Percentiles rank a stretch among this genome's conserved stretches.
Evolutionary conservation across 2,797 vertebrate species (phyloP).

Genomic region (Vireo griseus): DNA sequence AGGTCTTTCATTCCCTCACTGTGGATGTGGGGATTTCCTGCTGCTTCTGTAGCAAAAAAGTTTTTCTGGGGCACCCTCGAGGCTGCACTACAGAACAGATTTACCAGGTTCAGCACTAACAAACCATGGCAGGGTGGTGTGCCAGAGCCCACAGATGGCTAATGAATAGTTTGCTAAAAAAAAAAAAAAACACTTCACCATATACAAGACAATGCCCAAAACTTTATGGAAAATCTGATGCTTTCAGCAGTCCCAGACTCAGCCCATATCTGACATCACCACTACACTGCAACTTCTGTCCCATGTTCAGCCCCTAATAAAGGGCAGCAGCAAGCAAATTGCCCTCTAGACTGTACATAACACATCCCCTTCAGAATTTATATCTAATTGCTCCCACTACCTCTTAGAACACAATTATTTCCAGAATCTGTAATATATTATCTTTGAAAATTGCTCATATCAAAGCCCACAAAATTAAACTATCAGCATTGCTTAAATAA

Average conservation of each 20-base stretch:
- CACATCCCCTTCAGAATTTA: neutral
- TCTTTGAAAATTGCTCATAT: neutral
- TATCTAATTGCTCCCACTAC: neutral
- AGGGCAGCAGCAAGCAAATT: neutral
- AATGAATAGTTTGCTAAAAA: neutral
- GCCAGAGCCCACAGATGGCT: neutral
- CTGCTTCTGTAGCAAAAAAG: neutral
- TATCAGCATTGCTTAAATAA: neutral
- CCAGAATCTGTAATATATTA: neutral
- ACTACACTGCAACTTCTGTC: neutral
- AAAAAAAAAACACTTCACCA: neutral
- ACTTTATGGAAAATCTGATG: neutral
- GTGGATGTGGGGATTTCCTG: neutral
- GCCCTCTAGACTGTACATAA: neutral
- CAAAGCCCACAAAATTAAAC: neutral
- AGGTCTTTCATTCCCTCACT: neutral
- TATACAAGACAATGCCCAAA: neutral
- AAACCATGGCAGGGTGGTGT: neutral
- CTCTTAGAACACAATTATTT: neutral
- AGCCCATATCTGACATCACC: fast-evolving
- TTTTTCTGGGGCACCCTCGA: neutral
- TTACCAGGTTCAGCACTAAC: neutral
- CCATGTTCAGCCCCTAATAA: neutral
- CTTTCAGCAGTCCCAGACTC: neutral
- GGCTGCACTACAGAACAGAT: neutral